Base-by-base conservation (phyloP, 2,113 vertebrate species). In the Eclectus roratus region DNA sequence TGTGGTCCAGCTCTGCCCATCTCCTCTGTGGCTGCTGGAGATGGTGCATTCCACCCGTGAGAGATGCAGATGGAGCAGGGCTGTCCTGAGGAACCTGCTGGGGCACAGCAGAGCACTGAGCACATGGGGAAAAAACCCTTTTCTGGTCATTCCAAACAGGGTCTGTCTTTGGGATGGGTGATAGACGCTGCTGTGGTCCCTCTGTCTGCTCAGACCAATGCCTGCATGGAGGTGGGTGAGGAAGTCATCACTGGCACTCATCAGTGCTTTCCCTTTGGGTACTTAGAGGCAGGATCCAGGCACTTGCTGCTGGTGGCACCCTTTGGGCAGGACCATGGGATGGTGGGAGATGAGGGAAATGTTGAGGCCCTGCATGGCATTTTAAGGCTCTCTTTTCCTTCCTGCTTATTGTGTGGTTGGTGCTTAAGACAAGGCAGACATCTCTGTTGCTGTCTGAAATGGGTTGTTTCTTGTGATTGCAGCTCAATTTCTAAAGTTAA, bases 131-230 rank as follows among this genome's bases (percentile, higher is more conserved):
- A 31, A 37, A 4, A 3, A 1, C 21, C 8, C 33, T 11, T 5
- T 27, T 73, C 24, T 5, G 28, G 16, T 47, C 33, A 17, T 70
- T 50, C 35, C 29, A n/a, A 31, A 21, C 0, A 33, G 33, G 17
- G 31, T 4, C n/a, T 53, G 53, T 9, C 66, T 47, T 25, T 20
- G 79, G 33, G 24, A 6, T 9, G 39, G 71, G 56, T 7, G 65
- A 8, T 9, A 52, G 37, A 2, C 0, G 3, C 53, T 23, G 49
- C 74, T 50, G 47, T 4, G 2, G 2, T 39, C 23, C 35, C 50
- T 24, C 24, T 31, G 4, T 3, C 68, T 27, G 50, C 15, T 41
- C 85, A 49, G 23, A 7, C 11, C 41, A 19, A 20, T 11, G 6
- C 46, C 73, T 6, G 31, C 17, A 56, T 3, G 2, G 64, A 44